Base-by-base conservation (phyloP, 1,140 invertebrate species). In the Hycleus phaleratus region DNA sequence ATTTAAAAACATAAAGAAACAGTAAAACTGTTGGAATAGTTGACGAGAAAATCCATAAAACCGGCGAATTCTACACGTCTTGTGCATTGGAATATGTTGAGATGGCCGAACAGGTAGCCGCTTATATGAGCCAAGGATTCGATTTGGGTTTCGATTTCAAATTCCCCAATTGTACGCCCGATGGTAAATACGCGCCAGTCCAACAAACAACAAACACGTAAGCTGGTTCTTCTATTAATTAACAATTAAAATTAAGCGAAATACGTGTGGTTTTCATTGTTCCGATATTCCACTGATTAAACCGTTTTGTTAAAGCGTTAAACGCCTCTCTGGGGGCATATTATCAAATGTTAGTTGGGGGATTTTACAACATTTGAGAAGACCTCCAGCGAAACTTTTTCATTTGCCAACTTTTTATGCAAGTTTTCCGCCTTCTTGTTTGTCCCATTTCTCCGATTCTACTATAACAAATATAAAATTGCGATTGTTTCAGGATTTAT, bases 101-200 rank as follows among this genome's bases (percentile, higher is more conserved):
- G 4, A 70, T 68, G 26, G 61, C 72, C 32, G 64, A 71, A 5
- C 51, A 73, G 12, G 66, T 78, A 1, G 10, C 61, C 24, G 54
- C 70, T 53, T 74, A 71, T 46, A 65, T 45, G 67, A 73, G 18
- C 75, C 74, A 25, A 72, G 62, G 65, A 3, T 66, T 57, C 45
- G 54, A 59, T 47, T 71, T 67, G 32, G 66, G 75, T 40, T 70
- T 73, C 49, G 75, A 74, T 38, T 73, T 65, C 38, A 56, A 60
- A 4, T 62, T 74, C 32, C 70, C 75, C 1, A 68, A 67, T 38
- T 83, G 81, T 62, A 71, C 78, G 58, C 73, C 79, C 0, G 81
- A 82, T 69, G 81, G 81, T 1, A 77, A 76, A 48, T 81, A 73
- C 60, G 68, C 61, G n/a, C 49, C 67, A 6, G 61, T 73, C 1